Conservation (phyloP, 2,797 vertebrate genomes). For the Xyrichtys novacula region DNA sequence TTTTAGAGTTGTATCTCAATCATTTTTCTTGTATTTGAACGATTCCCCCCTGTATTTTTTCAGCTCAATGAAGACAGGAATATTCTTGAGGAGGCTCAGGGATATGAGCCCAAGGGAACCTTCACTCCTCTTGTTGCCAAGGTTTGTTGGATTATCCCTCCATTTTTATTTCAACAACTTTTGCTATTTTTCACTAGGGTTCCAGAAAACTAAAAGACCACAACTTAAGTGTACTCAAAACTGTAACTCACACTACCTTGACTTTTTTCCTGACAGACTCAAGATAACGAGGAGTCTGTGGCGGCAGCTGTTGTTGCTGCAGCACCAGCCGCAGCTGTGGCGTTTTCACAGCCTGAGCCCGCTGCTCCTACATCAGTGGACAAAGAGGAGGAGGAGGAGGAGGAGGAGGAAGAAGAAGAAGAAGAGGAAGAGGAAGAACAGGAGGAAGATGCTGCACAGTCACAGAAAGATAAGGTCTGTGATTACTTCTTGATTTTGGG, state of each 20-base stretch:
- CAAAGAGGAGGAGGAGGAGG: constrained; percentile 23
- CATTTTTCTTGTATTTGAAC: constrained; percentile 9
- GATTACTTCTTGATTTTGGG: neutral
- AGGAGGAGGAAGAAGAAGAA: constrained; percentile 42
- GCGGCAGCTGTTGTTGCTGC: constrained; percentile 37
- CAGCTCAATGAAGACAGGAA: constrained; percentile 98
- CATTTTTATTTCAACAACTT: neutral
- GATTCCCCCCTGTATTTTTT: constrained; percentile 9
- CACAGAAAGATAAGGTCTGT: constrained; percentile 69
- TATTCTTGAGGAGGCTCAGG: constrained; percentile 93
- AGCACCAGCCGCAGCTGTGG: constrained; percentile 37
- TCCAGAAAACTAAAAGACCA: neutral
- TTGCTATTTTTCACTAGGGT: neutral
- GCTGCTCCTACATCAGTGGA: constrained; percentile 33
- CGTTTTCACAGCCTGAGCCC: constrained; percentile 59
- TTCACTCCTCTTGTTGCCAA: constrained; percentile 50
- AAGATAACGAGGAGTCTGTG: constrained; percentile 60
- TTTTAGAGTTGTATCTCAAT: neutral
- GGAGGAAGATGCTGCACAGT: constrained; percentile 47
- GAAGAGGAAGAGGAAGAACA: constrained; percentile 24
- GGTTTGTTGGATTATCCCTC: constrained; percentile 53
- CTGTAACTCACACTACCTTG: neutral
- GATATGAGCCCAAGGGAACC: constrained; percentile 85
- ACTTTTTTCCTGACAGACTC: constrained; percentile 36
- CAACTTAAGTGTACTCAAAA: neutral